Conservation (phyloP, 2,888 invertebrate genomes). For the Ophonus ardosiacus region DNA sequence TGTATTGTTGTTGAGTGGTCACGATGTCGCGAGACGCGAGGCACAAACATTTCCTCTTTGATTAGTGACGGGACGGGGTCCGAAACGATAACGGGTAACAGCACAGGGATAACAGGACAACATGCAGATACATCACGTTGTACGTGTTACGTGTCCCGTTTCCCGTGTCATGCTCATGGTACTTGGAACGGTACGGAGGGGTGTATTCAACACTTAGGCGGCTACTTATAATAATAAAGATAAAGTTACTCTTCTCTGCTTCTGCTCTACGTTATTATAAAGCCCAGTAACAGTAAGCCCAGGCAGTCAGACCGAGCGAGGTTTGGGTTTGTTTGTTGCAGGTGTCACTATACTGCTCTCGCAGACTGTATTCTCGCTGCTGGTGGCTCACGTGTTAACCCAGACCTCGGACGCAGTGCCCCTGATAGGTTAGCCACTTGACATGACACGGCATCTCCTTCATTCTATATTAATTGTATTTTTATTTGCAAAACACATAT, state of each 20-base stretch:
- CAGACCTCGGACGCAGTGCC: slow-evolving; percentile 99
- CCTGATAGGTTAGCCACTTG: slow-evolving; percentile 89
- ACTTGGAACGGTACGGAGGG: slow-evolving; percentile 62
- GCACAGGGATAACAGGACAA: slow-evolving; percentile 3
- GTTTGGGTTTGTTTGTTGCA: slow-evolving; percentile 85
- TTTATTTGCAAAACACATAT: slow-evolving; percentile 71
- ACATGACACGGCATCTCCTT: slow-evolving; percentile 66
- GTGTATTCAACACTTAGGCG: slow-evolving; percentile 38
- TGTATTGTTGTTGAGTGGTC: not conserved
- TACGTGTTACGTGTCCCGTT: slow-evolving; percentile 2
- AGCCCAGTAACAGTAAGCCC: slow-evolving; percentile 68
- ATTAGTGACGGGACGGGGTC: slow-evolving; percentile 70
- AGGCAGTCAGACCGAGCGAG: slow-evolving; percentile 76
- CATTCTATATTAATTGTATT: slow-evolving; percentile 65
- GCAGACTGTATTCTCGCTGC: slow-evolving; percentile 99
- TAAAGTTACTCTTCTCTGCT: too few species aligned
- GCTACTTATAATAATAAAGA: not conserved
- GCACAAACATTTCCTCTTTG: slow-evolving; percentile 76
- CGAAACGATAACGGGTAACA: slow-evolving; percentile 68
- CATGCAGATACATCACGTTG: not conserved
- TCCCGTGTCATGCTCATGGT: slow-evolving; percentile 54
- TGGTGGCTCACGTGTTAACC: slow-evolving; percentile 99
- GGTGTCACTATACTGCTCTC: slow-evolving; percentile 99
- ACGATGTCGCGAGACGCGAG: slow-evolving; percentile 1
- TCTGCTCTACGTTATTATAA: too few species aligned